Percentiles rank a stretch among this genome's conserved stretches.
Conservation (phyloP, 2,888 invertebrate genomes). For the Brachynemurus nebulosus region DNA sequence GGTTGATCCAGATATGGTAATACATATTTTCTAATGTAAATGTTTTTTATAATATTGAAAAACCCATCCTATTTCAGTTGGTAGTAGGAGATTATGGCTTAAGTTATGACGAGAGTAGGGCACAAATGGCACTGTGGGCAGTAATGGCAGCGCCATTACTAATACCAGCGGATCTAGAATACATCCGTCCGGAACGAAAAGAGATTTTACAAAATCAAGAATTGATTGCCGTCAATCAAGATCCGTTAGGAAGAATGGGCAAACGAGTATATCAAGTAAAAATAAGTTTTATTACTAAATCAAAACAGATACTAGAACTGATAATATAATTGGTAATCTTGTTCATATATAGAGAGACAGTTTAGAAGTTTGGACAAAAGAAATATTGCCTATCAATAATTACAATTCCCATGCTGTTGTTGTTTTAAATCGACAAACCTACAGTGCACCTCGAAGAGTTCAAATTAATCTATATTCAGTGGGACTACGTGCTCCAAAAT, state of each 20-base stretch:
- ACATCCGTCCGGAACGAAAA: conserved; percentile 40
- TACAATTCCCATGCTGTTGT: not conserved
- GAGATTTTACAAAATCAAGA: conserved; percentile 43
- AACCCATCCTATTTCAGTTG: conserved; percentile 29
- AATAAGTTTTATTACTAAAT: too few relatives aligned
- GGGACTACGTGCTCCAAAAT: not conserved
- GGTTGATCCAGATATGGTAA: conserved; percentile 52
- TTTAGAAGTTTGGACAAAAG: not conserved
- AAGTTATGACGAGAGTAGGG: conserved; percentile 44
- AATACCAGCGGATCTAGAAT: conserved; percentile 48
- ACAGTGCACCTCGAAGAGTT: not conserved
- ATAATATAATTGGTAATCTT: too few relatives aligned
- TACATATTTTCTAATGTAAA: not conserved
- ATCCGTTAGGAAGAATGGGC: conserved; percentile 47
- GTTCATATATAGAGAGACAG: too few relatives aligned
- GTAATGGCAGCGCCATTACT: conserved; percentile 53
- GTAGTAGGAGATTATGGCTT: conserved; percentile 44
- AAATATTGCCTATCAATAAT: not conserved
- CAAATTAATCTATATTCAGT: not conserved
- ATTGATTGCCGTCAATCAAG: conserved; percentile 51
- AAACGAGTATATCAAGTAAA: conserved; percentile 15
- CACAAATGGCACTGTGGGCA: conserved; percentile 60
- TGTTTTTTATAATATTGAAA: not conserved
- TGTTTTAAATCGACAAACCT: not conserved
- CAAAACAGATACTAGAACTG: too few relatives aligned